A percentile compares a stretch with the other conserved stretches of the same genome.
These are phyloP conservation scores for Pungitius pungitius DNA, from an alignment of 2,113 vertebrate species.

Conservation along the genomic window DNA sequence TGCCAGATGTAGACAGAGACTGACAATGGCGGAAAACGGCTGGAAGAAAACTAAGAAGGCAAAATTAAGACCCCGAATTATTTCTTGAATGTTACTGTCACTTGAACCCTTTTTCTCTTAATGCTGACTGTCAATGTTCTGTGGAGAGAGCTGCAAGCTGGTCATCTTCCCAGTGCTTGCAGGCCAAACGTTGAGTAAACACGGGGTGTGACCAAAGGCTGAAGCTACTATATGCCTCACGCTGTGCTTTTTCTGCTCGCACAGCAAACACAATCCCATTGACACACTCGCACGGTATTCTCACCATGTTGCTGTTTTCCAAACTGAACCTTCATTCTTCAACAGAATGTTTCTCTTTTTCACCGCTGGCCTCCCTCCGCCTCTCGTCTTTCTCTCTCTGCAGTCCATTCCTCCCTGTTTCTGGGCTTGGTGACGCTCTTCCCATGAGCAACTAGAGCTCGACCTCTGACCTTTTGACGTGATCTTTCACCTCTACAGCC, in stretches of 20 bases:
- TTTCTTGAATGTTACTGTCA: conserved; percentile 9
- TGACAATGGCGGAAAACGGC: conserved; percentile 21
- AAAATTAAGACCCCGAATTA: conserved; percentile 2
- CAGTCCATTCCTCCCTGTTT: conserved; percentile 63
- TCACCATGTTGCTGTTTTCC: conserved; percentile 66
- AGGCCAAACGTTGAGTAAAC: conserved; percentile 60
- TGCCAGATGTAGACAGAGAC: conserved; percentile 10
- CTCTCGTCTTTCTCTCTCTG: conserved; percentile 29
- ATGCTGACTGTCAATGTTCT: conserved; percentile 29
- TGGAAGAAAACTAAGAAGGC: neutral
- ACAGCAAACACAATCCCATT: conserved; percentile 35
- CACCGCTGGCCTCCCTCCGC: neutral
- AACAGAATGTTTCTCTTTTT: conserved; percentile 28
- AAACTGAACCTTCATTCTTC: conserved; percentile 28
- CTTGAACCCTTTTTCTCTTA: conserved; percentile 10
- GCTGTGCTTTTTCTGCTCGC: conserved; percentile 37
- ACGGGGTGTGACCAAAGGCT: conserved; percentile 66
- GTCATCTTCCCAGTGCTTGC: conserved; percentile 32
- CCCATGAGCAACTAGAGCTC: conserved; percentile 74
- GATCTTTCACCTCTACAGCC: conserved; percentile 73
- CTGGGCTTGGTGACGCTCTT: conserved; percentile 58
- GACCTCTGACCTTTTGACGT: conserved; percentile 61
- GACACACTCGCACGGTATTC: conserved; percentile 54
- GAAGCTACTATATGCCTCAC: conserved; percentile 43
- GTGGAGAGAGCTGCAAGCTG: conserved; percentile 30